Base-by-base conservation (phyloP, 1,140 invertebrate genomes). In the Pemphigus obesinymphae region DNA sequence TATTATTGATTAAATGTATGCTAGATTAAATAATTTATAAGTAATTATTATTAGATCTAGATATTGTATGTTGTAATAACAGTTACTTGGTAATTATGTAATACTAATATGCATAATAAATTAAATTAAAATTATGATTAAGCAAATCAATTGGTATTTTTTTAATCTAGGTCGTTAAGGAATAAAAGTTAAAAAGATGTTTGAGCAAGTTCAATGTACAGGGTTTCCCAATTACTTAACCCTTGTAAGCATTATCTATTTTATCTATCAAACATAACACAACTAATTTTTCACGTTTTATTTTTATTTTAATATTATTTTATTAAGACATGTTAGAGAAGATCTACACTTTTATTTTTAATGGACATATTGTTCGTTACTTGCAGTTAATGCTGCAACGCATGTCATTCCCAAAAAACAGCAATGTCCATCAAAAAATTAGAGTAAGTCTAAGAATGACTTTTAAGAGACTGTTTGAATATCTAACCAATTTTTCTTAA, bases 371-470 rank as follows among this genome's bases (percentile, higher is more conserved):
- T 80, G 53, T 80, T 84, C 85, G 83, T 94, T n/a, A n/a, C n/a
- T n/a, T 94, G 88, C 93, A 95, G 94, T 93, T 91, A 88, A 92
- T 95, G 92, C 92, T 95, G 91, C 91, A 94, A 90, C 91, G 92
- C 91, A 93, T 93, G 92, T 93, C 92, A 89, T 91, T 92, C 89
- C 91, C 93, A 89, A 92, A 92, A 89, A 91, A 90, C 91, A 91
- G 92, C 89, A 93, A 91, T 89, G 91, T 93, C 88, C 93, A 94
- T 89, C 93, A 94, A 91, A 92, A 92, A 88, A 93, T 95, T 90
- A 92, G 94, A 93, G 94, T 95, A 95, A 95, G 94, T 93, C 87
- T 20, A 70, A 26, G 45, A 80, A 45, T 63, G 75, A 61, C 75
- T 11, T 45, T n/a, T 61, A 63, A 26, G 17, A 61, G 15, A 43